Conservation (phyloP, 2,888 invertebrate genomes). For the Phanerotoma sp. region DNA sequence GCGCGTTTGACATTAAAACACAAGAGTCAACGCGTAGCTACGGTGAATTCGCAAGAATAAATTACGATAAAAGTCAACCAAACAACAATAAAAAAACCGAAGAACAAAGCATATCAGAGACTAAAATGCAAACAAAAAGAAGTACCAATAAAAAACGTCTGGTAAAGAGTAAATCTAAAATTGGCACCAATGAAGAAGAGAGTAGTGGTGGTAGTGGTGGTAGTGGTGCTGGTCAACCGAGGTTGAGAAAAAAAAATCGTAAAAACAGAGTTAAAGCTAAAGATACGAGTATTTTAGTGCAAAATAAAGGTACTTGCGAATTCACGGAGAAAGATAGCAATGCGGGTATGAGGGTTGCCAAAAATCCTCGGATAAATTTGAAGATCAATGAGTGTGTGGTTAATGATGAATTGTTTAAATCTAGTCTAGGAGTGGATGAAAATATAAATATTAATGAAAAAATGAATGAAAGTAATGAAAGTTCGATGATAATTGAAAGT, state of each 20-base stretch:
- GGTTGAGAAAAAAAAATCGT: conserved; percentile 1
- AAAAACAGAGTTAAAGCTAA: background rate
- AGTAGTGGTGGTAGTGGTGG: no score
- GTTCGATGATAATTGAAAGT: no score
- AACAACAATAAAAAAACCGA: no score
- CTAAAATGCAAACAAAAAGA: no score
- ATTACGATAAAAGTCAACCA: no score
- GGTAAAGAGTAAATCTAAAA: no score
- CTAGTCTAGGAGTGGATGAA: conserved; percentile 30
- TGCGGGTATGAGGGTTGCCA: conserved; percentile 57
- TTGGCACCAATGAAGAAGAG: conserved; percentile 31
- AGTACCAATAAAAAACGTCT: no score
- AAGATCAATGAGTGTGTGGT: conserved; percentile 4
- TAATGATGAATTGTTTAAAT: conserved; percentile 19
- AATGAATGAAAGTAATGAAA: no score
- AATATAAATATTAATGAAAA: conserved; percentile 43
- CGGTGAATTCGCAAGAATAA: conserved; percentile 49
- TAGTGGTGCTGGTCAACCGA: no score
- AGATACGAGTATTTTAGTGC: conserved; percentile 24
- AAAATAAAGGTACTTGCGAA: conserved; percentile 44
- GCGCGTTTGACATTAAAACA: no score
- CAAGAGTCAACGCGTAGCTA: conserved; percentile 42
- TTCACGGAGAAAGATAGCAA: conserved; percentile 52
- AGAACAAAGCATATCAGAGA: background rate
- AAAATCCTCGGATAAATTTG: conserved; percentile 49